These are phyloP conservation scores for Paedocypris micromegethes DNA, from an alignment of 2,797 vertebrate species.

Conservation along the genomic window DNA sequence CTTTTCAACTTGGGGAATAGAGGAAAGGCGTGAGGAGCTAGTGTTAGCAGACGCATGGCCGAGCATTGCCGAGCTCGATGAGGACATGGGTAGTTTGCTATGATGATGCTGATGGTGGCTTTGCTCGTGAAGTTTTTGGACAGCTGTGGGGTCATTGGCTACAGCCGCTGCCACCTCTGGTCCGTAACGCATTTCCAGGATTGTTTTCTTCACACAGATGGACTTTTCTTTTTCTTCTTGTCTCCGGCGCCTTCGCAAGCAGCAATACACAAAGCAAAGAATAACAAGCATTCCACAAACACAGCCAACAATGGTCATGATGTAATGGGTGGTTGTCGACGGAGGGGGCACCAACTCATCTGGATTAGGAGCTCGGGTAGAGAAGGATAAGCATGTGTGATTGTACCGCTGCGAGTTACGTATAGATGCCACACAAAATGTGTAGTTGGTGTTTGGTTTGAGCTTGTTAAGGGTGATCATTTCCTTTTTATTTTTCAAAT, in stretches of 20 bases:
- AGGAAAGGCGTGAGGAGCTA: constrained; percentile 84
- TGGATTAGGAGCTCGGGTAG: constrained; percentile 76
- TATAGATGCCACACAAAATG: constrained; percentile 93
- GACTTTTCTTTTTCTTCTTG: constrained; percentile 95
- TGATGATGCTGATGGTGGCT: constrained; percentile 74
- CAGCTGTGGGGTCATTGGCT: constrained; percentile 69
- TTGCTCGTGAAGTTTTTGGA: constrained; percentile 90
- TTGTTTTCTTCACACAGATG: constrained; percentile 95
- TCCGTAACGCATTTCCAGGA: constrained; percentile 96
- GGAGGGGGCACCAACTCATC: constrained; percentile 79
- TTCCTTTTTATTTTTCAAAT: constrained; percentile 89
- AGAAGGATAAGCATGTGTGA: constrained; percentile 91
- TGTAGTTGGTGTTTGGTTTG: constrained; percentile 89
- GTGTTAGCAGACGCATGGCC: constrained; percentile 67
- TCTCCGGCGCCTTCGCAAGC: constrained; percentile 85
- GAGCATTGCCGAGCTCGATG: constrained; percentile 72
- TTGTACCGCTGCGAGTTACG: constrained; percentile 92
- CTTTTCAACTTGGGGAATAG: constrained; percentile 93
- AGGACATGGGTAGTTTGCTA: constrained; percentile 72
- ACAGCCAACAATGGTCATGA: constrained; percentile 96
- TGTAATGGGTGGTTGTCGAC: constrained; percentile 97
- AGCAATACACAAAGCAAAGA: constrained; percentile 92
- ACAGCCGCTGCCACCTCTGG: constrained; percentile 85
- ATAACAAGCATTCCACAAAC: constrained; percentile 97
- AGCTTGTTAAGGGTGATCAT: constrained; percentile 89